phyloP scores from a whole-genome alignment of 1,140 invertebrate genomes.

The Drosophila erecta region DNA sequence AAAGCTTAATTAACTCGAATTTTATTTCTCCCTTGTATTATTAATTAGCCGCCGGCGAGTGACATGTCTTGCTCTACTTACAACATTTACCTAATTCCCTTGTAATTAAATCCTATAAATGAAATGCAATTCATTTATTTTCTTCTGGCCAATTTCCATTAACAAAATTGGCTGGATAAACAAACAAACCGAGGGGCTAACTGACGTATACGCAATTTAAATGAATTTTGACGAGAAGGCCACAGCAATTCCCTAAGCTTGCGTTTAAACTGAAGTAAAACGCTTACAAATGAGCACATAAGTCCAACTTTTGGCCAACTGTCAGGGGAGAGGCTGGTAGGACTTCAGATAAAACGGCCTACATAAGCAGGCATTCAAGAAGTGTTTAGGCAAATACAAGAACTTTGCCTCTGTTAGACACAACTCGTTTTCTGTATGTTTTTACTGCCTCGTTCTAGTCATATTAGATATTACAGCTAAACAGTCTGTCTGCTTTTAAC shows the following conservation, averaged over 20 bases:
- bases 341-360: constrained; percentile 5
- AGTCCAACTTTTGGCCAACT: constrained; percentile 43
- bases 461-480: constrained; percentile 1
- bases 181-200: constrained; percentile 22
- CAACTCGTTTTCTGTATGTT: constrained; percentile 2
- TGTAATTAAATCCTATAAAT: constrained; percentile 19
- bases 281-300: constrained; percentile 53
- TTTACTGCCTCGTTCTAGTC: constrained; percentile 13
- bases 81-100: background rate
- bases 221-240: constrained; percentile 49
- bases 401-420: constrained; percentile 8
- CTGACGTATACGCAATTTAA: constrained; percentile 48
- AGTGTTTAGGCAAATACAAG: constrained; percentile 10
- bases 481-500: background rate
- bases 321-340: constrained; percentile 5
- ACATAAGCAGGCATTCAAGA: constrained; percentile 8
- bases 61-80: constrained; percentile 2
- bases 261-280: constrained; percentile 51
- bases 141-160: constrained; percentile 36
- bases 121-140: constrained; percentile 36
- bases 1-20: constrained; percentile 60
- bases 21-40: constrained; percentile 33
- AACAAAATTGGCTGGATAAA: constrained; percentile 44
- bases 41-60: constrained; percentile 42
- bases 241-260: constrained; percentile 57